Evolutionary conservation across 1,140 invertebrate species (phyloP).

Genomic region (Oryctes rhinoceros): DNA sequence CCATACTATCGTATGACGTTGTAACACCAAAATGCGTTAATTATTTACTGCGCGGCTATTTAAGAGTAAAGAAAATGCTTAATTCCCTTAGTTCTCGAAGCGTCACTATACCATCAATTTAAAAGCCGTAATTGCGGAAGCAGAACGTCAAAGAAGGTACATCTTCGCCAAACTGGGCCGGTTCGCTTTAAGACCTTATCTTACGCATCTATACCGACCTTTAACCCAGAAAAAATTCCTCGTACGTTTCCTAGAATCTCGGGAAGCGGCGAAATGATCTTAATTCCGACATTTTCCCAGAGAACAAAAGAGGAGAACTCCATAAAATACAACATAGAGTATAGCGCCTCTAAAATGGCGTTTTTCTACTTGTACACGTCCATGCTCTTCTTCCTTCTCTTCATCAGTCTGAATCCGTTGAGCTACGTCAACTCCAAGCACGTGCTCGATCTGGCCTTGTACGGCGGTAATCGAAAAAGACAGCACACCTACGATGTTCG

Average conservation of each 20-base stretch:
- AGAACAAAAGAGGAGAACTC: conserved; percentile 42
- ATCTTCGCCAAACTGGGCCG: conserved; percentile 44
- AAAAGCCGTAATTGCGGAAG: not conserved
- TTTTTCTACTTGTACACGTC: conserved; percentile 51
- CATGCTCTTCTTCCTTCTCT: conserved; percentile 50
- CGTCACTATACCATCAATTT: not conserved
- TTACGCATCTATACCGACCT: conserved; percentile 49
- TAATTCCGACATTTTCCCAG: conserved; percentile 32
- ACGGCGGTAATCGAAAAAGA: conserved; percentile 10
- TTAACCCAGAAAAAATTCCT: conserved; percentile 42
- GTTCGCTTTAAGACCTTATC: conserved; percentile 48
- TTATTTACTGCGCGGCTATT: too few species aligned
- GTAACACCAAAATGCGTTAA: not conserved
- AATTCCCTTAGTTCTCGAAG: too few species aligned
- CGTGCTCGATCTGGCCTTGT: conserved; percentile 43
- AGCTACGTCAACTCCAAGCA: conserved; percentile 45
- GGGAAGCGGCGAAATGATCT: not conserved
- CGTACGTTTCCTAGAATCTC: conserved; percentile 33
- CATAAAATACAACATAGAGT: conserved; percentile 43
- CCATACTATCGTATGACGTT: too few species aligned
- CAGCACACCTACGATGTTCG: conserved; percentile 11
- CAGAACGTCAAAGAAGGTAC: conserved; percentile 35
- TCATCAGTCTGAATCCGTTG: conserved; percentile 47
- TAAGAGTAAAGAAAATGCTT: too few species aligned
- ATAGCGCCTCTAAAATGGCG: conserved; percentile 49